Conservation (phyloP, 1,140 invertebrate genomes). For the Pemphigus obesinymphae region DNA sequence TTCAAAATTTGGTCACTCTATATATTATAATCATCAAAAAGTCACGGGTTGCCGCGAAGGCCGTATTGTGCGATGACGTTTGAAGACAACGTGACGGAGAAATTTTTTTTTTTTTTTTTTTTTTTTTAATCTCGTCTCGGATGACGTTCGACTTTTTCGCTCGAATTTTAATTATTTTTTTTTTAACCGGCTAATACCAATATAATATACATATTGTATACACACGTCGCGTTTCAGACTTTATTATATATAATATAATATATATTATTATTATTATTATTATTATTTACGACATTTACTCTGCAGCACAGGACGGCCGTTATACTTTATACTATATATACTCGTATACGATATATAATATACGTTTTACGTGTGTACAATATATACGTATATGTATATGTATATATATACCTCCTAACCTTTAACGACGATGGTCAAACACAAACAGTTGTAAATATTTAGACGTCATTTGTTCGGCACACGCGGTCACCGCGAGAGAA, state of each 20-base stretch:
- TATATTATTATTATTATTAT: background rate
- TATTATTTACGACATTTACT: conserved; percentile 3
- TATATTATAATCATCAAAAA: too few relatives aligned
- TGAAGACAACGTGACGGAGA: too few relatives aligned
- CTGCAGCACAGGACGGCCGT: background rate
- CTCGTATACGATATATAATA: too few relatives aligned
- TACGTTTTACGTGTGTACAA: too few relatives aligned
- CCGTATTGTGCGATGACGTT: too few relatives aligned
- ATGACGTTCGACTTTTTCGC: background rate
- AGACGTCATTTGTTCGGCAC: background rate
- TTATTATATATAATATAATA: background rate
- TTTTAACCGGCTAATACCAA: too few relatives aligned
- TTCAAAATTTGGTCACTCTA: too few relatives aligned
- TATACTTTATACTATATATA: background rate
- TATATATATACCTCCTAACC: background rate
- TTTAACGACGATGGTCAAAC: conserved; percentile 9
- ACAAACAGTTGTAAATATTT: conserved; percentile 24
- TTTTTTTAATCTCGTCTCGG: too few relatives aligned
- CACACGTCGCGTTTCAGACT: too few relatives aligned
- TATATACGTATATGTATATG: background rate
- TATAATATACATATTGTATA: background rate
- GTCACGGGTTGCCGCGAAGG: too few relatives aligned
- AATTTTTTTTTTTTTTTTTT: too few relatives aligned
- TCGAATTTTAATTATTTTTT: too few relatives aligned
- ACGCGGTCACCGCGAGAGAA: background rate